Percentiles rank a stretch among this genome's conserved stretches.
These are phyloP conservation scores for Drosophila niveifrons DNA, from an alignment of 2,888 invertebrate genomes.

Conservation along the genomic window DNA sequence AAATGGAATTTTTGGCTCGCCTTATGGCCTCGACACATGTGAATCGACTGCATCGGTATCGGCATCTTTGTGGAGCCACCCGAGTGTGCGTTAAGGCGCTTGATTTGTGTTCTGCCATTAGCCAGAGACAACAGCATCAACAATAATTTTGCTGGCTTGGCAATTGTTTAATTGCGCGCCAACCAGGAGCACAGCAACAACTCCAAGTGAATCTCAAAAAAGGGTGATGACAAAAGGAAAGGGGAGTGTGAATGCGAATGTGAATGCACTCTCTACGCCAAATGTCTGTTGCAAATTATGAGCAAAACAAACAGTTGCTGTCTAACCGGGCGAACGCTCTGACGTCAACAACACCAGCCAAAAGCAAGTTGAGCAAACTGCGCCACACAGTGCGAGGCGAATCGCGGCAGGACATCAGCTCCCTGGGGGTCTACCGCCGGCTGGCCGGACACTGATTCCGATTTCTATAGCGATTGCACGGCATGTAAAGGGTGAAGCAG, in stretches of 20 bases:
- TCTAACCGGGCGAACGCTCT: slow-evolving; percentile 40
- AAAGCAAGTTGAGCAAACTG: background rate
- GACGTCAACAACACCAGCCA: slow-evolving; percentile 45
- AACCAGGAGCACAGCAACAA: slow-evolving; percentile 14
- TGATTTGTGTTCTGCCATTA: slow-evolving; percentile 60
- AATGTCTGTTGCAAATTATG: slow-evolving; percentile 54
- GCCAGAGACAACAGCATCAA: slow-evolving; percentile 25
- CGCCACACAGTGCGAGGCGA: slow-evolving; percentile 52
- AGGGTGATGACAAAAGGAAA: slow-evolving; percentile 10
- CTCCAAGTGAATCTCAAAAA: slow-evolving; percentile 7
- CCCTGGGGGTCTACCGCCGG: slow-evolving; percentile 61
- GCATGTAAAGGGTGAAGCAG: slow-evolving; percentile 73
- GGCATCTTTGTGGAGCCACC: slow-evolving; percentile 11
- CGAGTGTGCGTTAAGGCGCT: slow-evolving; percentile 26
- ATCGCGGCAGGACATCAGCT: slow-evolving; percentile 68
- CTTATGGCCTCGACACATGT: slow-evolving; percentile 47
- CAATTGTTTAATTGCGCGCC: slow-evolving; percentile 39
- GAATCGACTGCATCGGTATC: slow-evolving; percentile 5
- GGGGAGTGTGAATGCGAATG: slow-evolving; percentile 6
- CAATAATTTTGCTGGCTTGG: slow-evolving; percentile 25
- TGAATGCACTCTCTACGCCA: slow-evolving; percentile 50
- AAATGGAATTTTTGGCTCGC: slow-evolving; percentile 42
- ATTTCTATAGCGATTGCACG: slow-evolving; percentile 56
- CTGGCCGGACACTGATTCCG: slow-evolving; percentile 54
- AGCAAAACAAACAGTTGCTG: slow-evolving; percentile 61